Base-by-base conservation (phyloP, 1,140 invertebrate genomes). In the Diachasmimorpha longicaudata region DNA sequence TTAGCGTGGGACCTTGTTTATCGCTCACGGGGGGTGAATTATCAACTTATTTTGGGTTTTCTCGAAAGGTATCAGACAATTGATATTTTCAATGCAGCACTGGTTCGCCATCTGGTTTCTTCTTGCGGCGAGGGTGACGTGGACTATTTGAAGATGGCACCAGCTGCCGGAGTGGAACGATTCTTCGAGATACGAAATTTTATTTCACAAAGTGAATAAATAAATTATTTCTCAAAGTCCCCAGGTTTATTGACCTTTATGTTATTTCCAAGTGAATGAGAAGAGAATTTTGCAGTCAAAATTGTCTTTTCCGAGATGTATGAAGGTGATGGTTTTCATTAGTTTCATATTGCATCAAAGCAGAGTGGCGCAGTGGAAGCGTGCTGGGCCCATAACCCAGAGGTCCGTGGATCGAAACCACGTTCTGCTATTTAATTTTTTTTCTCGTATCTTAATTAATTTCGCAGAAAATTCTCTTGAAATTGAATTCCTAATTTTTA, bases 321-420 rank as follows among this genome's bases (percentile, higher is more conserved):
- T 55, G n/a, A 21, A 55, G 4, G 8, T 55, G 48, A 55, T 9
- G 13, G 48, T 16, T 9, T 55, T n/a, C 4, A 4, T 55, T 14
- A 3, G 0, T 0, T 25, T 25, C n/a, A n/a, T n/a, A n/a, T n/a
- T 2, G 5, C 9, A 66, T 11, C 19, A 68, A n/a, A 94, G 93
- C 96, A 97, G 95, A 96, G 95, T 97, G 96, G 96, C 95, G 95
- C 95, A 96, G 95, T 95, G 95, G 96, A 96, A 97, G 94, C 95
- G 96, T 96, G 95, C 95, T 97, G 95, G 96, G 95, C 95, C 95
- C 95, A 96, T 97, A 97, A 97, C 95, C 95, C 95, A 96, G 94
- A 96, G 95, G 95, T 96, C 95, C 94, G 94, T 95, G 93, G 95
- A 96, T 96, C 95, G 94, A 96, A 96, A 96, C 95, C 93, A 96